A percentile compares a stretch with the other conserved stretches of the same genome.
Conservation (phyloP, 2,113 vertebrate genomes). For the Ranitomeya variabilis region DNA sequence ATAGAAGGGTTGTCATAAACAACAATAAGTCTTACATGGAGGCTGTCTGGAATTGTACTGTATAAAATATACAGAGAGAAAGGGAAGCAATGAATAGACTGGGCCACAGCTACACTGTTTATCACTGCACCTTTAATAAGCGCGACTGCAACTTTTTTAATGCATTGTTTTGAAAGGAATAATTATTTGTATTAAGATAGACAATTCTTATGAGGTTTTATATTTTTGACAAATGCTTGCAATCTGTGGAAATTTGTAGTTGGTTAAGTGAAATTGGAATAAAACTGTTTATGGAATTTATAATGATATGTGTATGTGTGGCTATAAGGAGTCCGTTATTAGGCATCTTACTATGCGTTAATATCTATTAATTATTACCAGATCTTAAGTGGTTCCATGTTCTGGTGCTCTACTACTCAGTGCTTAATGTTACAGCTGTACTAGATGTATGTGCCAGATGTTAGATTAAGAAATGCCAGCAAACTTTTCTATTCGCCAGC, state of each 20-base stretch:
- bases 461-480: conserved; percentile 69
- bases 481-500: conserved; percentile 78
- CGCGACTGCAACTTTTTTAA: too few relatives aligned
- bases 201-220: too few relatives aligned
- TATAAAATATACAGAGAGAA: too few relatives aligned
- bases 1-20: too few relatives aligned
- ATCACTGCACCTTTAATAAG: too few relatives aligned
- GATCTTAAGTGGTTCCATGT: conserved; percentile 70
- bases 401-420: conserved; percentile 65
- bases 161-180: too few relatives aligned
- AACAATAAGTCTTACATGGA: too few relatives aligned
- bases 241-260: not conserved
- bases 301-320: not conserved
- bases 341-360: conserved; percentile 56
- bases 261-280: too few relatives aligned
- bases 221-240: not conserved
- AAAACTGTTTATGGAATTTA: not conserved
- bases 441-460: conserved; percentile 80
- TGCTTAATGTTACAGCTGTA: conserved; percentile 81
- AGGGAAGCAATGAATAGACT: too few relatives aligned
- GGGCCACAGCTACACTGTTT: too few relatives aligned
- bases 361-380: conserved; percentile 71
- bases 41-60: too few relatives aligned
- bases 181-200: too few relatives aligned
- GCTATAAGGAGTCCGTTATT: not conserved